Percentiles rank a stretch among this genome's conserved stretches.
Evolutionary conservation across 2,113 vertebrate species (phyloP).

Genomic region (Carassius auratus): DNA sequence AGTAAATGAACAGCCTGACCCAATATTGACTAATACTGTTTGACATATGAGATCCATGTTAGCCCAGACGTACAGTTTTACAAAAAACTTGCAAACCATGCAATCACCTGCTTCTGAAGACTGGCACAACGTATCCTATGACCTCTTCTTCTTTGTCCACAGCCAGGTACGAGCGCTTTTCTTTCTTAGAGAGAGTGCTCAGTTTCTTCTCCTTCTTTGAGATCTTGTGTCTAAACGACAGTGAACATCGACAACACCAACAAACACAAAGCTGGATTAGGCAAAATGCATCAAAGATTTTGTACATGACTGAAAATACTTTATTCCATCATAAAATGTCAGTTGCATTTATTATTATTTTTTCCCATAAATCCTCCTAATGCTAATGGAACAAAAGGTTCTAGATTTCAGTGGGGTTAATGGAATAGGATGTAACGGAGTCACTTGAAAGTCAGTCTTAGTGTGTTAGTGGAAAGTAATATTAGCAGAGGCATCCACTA

Average conservation of each 20-base stretch:
- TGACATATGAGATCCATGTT: not conserved
- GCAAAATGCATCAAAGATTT: not conserved
- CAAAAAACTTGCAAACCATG: not conserved
- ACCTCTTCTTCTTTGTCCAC: conserved; percentile 85
- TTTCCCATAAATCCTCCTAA: not conserved
- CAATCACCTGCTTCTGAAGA: conserved; percentile 88
- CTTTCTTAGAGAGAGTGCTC: conserved; percentile 84
- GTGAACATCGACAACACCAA: conserved; percentile 34
- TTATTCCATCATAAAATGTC: not conserved
- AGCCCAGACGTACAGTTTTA: not conserved
- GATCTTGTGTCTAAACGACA: conserved; percentile 78
- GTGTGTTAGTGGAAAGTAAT: conserved; percentile 34
- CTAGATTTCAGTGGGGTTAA: conserved; percentile 2
- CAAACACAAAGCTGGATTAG: not conserved
- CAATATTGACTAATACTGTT: not conserved
- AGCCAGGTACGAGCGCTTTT: conserved; percentile 80
- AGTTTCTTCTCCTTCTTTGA: conserved; percentile 82
- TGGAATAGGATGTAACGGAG: not conserved
- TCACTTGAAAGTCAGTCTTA: conserved; percentile 9
- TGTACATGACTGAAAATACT: not conserved
- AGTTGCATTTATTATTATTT: not conserved
- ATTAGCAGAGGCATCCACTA: conserved; percentile 4
- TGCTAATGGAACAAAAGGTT: not conserved
- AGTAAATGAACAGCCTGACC: not conserved
- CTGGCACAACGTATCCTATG: conserved; percentile 86